Conservation (phyloP, 2,113 vertebrate genomes). For the Gyps fulvus region DNA sequence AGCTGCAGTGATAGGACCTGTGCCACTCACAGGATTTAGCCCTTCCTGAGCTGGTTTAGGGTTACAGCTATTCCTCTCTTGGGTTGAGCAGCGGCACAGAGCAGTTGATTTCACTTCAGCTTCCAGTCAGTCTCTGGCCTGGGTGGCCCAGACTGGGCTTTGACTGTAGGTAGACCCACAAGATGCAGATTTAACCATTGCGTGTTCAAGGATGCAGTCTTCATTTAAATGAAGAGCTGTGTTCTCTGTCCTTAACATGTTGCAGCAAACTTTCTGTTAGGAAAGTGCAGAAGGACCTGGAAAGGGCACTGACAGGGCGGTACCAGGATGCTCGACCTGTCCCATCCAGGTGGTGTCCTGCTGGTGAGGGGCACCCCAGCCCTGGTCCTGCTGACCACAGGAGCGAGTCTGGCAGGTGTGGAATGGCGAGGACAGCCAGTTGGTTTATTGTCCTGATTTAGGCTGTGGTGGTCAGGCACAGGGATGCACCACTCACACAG, state of each 20-base stretch:
- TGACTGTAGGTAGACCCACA: not conserved
- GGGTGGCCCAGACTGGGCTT: not conserved
- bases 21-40: not conserved
- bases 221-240: not conserved
- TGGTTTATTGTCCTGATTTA: not conserved
- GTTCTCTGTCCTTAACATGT: not conserved
- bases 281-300: not conserved
- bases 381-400: not conserved
- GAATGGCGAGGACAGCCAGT: accelerated
- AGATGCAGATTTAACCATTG: not conserved
- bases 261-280: not conserved
- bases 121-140: not conserved
- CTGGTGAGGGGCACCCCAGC: not conserved
- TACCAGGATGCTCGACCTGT: not conserved
- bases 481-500: not conserved
- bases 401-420: not conserved
- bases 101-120: not conserved
- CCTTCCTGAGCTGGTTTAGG: not conserved
- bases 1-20: not conserved
- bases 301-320: not conserved
- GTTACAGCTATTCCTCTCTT: not conserved
- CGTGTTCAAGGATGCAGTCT: not conserved
- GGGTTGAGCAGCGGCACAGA: not conserved
- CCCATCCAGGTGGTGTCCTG: not conserved
- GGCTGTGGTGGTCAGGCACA: not conserved